Evolutionary conservation across 2,797 vertebrate species (phyloP).

Genomic region (Coreius guichenoti): DNA sequence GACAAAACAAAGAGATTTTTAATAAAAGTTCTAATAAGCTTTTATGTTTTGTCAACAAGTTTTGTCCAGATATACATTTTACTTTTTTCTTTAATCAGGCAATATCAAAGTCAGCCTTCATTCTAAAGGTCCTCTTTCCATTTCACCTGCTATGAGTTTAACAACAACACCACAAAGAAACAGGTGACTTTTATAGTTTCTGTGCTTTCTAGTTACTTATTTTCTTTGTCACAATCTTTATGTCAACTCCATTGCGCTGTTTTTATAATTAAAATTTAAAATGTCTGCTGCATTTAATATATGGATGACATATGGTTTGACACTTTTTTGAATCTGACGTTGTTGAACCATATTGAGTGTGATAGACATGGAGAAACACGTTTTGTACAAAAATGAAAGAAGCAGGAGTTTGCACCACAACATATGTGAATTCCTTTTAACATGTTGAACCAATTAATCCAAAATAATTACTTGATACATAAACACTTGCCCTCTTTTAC

Average conservation of each 20-base stretch:
- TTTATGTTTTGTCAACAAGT: not conserved
- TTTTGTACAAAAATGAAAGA: not conserved
- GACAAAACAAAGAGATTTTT: not conserved
- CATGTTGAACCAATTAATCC: not conserved
- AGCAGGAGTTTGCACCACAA: not conserved
- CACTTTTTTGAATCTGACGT: not conserved
- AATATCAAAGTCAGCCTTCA: conserved; percentile 1
- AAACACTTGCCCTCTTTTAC: not conserved
- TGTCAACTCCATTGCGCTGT: not conserved
- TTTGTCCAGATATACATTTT: not conserved
- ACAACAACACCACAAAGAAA: not conserved
- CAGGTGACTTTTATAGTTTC: not conserved
- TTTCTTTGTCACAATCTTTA: not conserved
- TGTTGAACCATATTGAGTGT: not conserved
- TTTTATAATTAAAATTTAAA: not conserved
- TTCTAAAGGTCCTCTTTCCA: not conserved
- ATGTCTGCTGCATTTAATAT: not conserved
- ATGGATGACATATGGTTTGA: not conserved
- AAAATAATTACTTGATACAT: conserved; percentile 4
- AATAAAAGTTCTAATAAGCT: not conserved
- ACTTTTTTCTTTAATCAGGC: not conserved
- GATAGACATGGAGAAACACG: not conserved
- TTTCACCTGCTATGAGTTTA: not conserved
- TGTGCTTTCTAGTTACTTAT: no score
- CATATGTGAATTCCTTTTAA: not conserved